These are phyloP conservation scores for Vanessa atalanta DNA, from an alignment of 1,140 invertebrate genomes.

Conservation along the genomic window DNA sequence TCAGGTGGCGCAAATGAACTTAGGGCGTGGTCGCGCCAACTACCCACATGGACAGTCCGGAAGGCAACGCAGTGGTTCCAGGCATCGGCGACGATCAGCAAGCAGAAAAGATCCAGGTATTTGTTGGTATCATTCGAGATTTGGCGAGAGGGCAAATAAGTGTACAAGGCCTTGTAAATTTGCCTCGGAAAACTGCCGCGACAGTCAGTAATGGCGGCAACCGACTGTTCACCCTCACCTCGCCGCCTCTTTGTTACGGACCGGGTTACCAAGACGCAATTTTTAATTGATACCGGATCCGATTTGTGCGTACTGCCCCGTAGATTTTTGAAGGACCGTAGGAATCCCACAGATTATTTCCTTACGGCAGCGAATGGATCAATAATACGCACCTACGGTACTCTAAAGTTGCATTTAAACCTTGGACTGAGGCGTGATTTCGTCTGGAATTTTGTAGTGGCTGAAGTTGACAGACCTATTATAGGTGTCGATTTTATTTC, in stretches of 20 bases:
- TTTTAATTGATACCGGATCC: constrained; percentile 10
- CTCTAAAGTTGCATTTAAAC: neutral
- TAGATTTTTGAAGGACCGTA: neutral
- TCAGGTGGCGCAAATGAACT: neutral
- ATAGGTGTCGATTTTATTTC: constrained; percentile 30
- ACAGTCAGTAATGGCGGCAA: constrained; percentile 12
- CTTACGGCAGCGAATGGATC: constrained; percentile 1
- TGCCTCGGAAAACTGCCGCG: neutral
- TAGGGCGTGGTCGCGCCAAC: neutral
- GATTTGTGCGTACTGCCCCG: constrained; percentile 2
- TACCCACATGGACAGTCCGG: neutral
- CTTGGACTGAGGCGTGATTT: constrained; percentile 2
- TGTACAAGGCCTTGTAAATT: neutral
- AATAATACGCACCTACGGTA: constrained; percentile 3
- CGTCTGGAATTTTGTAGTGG: constrained; percentile 11
- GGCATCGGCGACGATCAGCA: neutral
- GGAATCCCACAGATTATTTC: neutral
- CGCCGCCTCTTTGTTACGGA: constrained; percentile 14
- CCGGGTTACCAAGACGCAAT: neutral
- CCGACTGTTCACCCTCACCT: neutral
- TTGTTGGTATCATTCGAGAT: constrained; percentile 12
- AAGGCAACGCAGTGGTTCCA: neutral
- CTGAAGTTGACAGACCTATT: constrained; percentile 2
- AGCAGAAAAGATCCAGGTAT: neutral
- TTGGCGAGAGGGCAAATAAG: neutral